phyloP scores from a whole-genome alignment of 2,113 vertebrate genomes.

The Apteryx mantelli region DNA sequence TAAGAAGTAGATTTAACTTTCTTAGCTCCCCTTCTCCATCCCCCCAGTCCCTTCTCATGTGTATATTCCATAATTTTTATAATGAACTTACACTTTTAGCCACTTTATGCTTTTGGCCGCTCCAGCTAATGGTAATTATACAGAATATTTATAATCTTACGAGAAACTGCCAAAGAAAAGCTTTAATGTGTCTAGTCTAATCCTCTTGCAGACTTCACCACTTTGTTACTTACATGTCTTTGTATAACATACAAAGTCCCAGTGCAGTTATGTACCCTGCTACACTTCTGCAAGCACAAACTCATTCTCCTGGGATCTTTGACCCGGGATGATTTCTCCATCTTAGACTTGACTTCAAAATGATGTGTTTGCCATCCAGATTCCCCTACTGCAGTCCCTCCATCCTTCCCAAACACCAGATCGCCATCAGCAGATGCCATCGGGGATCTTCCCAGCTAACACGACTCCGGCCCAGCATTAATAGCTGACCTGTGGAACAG shows the following conservation, averaged over 20 bases:
- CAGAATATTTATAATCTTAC: constrained; percentile 4
- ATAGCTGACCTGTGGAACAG: too few species aligned
- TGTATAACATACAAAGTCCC: background rate
- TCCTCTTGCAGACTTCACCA: background rate
- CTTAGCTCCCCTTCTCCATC: background rate
- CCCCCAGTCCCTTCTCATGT: background rate
- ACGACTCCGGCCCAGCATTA: too few species aligned
- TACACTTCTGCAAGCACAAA: background rate
- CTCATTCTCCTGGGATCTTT: background rate
- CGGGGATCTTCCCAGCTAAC: background rate
- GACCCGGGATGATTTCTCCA: background rate
- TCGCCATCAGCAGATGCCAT: background rate
- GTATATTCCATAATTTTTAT: background rate
- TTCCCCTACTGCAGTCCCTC: background rate
- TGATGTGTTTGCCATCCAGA: background rate
- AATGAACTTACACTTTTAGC: background rate
- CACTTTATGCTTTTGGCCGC: background rate
- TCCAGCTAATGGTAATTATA: background rate
- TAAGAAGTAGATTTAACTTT: background rate
- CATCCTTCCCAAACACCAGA: background rate
- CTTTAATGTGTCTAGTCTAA: background rate
- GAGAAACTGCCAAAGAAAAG: background rate
- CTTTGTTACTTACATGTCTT: background rate
- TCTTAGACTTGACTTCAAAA: background rate
- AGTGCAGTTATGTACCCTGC: background rate